Conservation (phyloP, 1,140 invertebrate genomes). For the Drosophila tropicalis region DNA sequence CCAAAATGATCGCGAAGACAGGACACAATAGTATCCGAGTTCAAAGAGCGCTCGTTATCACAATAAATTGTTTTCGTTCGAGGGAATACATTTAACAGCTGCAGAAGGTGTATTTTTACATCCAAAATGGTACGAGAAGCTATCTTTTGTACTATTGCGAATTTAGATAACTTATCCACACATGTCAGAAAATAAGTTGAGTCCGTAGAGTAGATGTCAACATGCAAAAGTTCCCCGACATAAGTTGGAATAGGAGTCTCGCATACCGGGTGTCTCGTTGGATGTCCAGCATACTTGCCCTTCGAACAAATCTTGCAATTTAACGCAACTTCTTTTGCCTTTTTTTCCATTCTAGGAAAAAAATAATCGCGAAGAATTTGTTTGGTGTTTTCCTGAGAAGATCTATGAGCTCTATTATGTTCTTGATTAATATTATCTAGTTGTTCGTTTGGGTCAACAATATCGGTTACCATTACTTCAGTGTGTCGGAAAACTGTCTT, state of each 20-base stretch:
- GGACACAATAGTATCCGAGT: too few relatives aligned
- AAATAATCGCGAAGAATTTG: not conserved
- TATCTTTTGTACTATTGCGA: too few relatives aligned
- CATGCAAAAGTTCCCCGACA: slow-evolving; percentile 1
- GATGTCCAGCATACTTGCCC: not conserved
- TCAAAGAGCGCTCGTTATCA: too few relatives aligned
- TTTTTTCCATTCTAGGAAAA: not conserved
- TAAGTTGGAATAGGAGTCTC: not conserved
- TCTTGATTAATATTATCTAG: not conserved
- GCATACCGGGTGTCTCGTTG: not conserved
- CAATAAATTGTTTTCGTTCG: too few relatives aligned
- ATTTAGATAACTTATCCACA: not conserved
- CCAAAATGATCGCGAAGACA: too few relatives aligned
- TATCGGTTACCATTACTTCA: too few relatives aligned
- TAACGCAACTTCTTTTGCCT: not conserved
- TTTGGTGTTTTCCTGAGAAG: not conserved
- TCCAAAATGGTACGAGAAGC: too few relatives aligned
- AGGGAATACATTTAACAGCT: too few relatives aligned
- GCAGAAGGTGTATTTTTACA: too few relatives aligned
- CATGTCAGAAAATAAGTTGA: slow-evolving; percentile 1
- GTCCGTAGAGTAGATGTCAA: slow-evolving; percentile 1
- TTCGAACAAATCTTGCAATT: not conserved
- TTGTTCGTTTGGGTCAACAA: not conserved
- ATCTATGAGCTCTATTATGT: not conserved
- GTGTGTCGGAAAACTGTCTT: too few relatives aligned